Evolutionary conservation across 1,140 invertebrate species (phyloP).

Genomic region (Pseudomyrmex pallidus): DNA sequence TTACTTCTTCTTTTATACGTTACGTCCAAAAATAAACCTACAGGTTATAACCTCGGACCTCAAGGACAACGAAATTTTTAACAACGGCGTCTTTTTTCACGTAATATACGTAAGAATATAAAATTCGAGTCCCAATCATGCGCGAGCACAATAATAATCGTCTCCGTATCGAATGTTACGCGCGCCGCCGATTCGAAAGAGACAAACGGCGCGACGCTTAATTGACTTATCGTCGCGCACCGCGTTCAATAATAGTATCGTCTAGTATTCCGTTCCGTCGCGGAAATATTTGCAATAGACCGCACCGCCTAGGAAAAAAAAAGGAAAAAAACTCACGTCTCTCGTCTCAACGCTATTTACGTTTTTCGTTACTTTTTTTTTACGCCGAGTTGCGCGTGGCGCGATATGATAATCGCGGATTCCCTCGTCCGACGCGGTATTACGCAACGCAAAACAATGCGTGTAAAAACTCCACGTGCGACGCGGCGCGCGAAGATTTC

Average conservation of each 20-base stretch:
- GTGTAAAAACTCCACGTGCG: neutral
- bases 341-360: neutral
- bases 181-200: no score
- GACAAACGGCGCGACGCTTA: neutral
- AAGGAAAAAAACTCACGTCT: neutral
- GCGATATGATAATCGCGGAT: conserved; percentile 7
- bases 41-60: no score
- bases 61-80: no score
- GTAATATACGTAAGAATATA: no score
- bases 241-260: neutral
- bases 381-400: neutral
- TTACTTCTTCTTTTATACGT: no score
- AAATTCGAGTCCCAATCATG: no score
- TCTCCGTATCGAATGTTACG: no score
- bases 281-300: neutral
- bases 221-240: neutral
- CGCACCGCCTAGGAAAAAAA: no score
- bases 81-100: no score
- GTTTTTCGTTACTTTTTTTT: no score
- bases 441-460: neutral
- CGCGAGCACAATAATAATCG: no score
- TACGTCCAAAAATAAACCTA: no score
- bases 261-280: neutral
- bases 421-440: neutral
- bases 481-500: neutral